Base-by-base conservation (phyloP, 2,888 invertebrate genomes). In the Peribatodes rhomboidaria region DNA sequence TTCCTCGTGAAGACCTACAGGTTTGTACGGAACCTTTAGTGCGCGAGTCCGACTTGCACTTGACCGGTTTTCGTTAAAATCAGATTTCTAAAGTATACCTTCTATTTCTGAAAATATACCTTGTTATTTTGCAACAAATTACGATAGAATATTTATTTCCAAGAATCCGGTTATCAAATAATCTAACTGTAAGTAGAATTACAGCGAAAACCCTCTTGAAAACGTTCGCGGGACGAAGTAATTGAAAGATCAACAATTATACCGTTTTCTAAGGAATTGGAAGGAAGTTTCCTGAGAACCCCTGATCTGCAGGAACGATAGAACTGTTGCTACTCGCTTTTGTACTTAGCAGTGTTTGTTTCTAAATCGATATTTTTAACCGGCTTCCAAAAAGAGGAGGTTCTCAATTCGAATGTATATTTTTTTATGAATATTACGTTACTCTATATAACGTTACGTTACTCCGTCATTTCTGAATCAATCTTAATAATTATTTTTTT, bases 221-320 rank as follows among this genome's bases (percentile, higher is more conserved):
- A 16, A 35, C 16, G 9, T 50, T 50, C 35, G 1, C 27, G 27
- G 18, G 11, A 35, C 13, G 11, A 35, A 50, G 33, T 35, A 50
- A 50, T 35, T 50, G 50, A 35, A 50, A 50, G 35, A 50, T 35
- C 33, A 50, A 50, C 35, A 16, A 31, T 49, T 49, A 27, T 49
- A 31, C 16, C 14, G 31, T 49, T 49, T 49, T 49, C 31, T 31
- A 49, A 49, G n/a, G n/a, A n/a, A 31, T n/a, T 8, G 47, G 47
- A 16, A 49, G 47, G 22, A 22, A 22, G 47, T 31, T 49, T 49
- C 47, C 31, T 31, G 16, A 31, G 20, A 9, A 49, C 14, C 10
- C 0, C 14, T 9, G 31, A 31, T 4, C 14, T 22, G 14, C 10
- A 3, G 4, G 9, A 16, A 27, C 16, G 14, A 31, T 16, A 31